These are phyloP conservation scores for Danio aesculapii DNA, from an alignment of 2,797 vertebrate genomes.

Conservation along the genomic window DNA sequence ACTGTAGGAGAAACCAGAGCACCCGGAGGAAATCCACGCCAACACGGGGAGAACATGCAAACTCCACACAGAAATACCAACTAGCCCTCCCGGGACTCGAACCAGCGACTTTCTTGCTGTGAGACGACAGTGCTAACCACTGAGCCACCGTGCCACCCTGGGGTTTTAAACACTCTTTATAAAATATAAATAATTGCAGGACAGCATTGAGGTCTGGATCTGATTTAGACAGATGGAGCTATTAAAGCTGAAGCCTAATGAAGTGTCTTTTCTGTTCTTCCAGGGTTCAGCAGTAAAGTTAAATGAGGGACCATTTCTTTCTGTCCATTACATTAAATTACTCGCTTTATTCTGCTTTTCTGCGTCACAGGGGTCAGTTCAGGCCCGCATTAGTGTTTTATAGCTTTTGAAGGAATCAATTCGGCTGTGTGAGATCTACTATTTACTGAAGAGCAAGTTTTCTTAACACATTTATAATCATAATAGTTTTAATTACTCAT, in stretches of 20 bases:
- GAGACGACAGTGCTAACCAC: too few species aligned
- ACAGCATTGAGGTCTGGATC: constrained; percentile 78
- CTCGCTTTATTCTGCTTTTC: constrained; percentile 76
- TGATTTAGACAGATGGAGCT: constrained; percentile 86
- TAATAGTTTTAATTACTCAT: too few species aligned
- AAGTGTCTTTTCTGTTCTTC: constrained; percentile 80
- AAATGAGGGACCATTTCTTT: constrained; percentile 88
- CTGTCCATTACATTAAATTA: constrained; percentile 87
- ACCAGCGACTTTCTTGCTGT: too few species aligned
- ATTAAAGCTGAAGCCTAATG: constrained; percentile 80
- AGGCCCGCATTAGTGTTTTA: constrained; percentile 47
- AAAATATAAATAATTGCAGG: constrained; percentile 78
- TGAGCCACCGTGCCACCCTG: too few species aligned
- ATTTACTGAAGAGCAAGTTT: not conserved
- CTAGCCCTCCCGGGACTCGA: too few species aligned
- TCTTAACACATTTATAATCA: too few species aligned
- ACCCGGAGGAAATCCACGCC: too few species aligned
- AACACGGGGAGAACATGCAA: too few species aligned
- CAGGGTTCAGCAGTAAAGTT: constrained; percentile 83
- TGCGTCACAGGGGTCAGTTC: constrained; percentile 77
- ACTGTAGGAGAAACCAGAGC: too few species aligned
- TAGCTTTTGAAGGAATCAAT: constrained; percentile 54
- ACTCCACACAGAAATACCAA: too few species aligned
- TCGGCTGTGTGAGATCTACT: constrained; percentile 13
- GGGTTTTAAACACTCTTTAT: constrained; percentile 60